Evolutionary conservation across 2,888 invertebrate genomes (phyloP).

Genomic region (Mylabris sibirica): DNA sequence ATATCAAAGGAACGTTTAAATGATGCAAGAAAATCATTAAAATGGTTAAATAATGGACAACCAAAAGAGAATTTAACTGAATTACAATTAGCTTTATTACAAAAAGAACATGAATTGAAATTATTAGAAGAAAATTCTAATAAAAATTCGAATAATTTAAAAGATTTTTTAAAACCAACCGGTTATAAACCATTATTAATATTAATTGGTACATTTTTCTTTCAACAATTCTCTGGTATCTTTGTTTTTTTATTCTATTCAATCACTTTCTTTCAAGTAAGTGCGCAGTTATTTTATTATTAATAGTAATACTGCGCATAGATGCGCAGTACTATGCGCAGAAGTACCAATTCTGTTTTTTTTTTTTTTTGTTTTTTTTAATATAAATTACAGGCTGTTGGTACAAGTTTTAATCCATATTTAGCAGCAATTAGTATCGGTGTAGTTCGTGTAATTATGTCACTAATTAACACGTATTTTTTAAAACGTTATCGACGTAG

Average conservation of each 20-base stretch:
- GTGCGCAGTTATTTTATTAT: not conserved
- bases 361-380: too few species aligned
- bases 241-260: conserved; percentile 68
- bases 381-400: conserved; percentile 59
- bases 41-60: conserved; percentile 61
- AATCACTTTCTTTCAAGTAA: conserved; percentile 66
- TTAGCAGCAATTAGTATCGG: conserved; percentile 67
- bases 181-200: conserved; percentile 66
- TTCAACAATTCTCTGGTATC: conserved; percentile 67
- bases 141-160: conserved; percentile 48
- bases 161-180: conserved; percentile 62
- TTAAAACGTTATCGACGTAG: conserved; percentile 64
- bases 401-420: conserved; percentile 63
- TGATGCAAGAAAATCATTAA: conserved; percentile 62
- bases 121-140: conserved; percentile 56
- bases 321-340: too few species aligned
- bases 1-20: conserved; percentile 63
- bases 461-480: conserved; percentile 65
- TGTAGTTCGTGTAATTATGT: conserved; percentile 65
- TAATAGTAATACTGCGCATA: too few species aligned
- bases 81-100: conserved; percentile 63
- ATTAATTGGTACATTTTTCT: conserved; percentile 63
- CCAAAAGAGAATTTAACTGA: conserved; percentile 62
- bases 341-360: too few species aligned
- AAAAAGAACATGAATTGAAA: conserved; percentile 64